These are phyloP conservation scores for Kryphioiulus occultus DNA, from an alignment of 2,888 invertebrate species.

Conservation along the genomic window DNA sequence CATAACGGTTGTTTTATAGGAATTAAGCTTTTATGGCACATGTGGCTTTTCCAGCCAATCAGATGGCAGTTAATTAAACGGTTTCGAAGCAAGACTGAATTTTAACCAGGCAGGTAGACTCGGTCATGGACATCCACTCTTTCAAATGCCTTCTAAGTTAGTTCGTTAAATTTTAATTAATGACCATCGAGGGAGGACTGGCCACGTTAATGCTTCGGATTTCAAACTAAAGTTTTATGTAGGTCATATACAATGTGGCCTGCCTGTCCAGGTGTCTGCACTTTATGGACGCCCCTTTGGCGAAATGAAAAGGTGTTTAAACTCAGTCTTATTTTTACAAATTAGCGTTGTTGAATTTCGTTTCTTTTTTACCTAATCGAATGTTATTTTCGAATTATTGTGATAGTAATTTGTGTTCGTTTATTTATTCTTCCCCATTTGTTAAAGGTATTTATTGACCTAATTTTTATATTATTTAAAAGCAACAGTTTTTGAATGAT, in stretches of 20 bases:
- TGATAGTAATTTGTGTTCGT: no score
- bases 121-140: conserved; percentile 26
- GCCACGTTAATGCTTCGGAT: background rate
- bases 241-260: background rate
- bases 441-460: no score
- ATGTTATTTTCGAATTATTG: no score
- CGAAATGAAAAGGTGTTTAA: no score
- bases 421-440: no score
- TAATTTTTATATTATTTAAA: no score
- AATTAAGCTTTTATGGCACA: background rate
- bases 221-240: background rate
- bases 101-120: conserved; percentile 13
- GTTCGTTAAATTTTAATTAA: conserved; percentile 28
- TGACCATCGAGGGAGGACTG: background rate
- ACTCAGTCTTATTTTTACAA: no score
- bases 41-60: background rate
- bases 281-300: background rate
- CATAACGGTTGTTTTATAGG: background rate
- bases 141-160: background rate
- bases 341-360: no score
- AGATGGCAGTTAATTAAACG: background rate
- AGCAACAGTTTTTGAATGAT: no score
- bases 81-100: background rate
- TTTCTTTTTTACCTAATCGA: no score
- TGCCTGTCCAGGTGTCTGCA: background rate